Evolutionary conservation across 2,888 invertebrate species (phyloP).

Genomic region (Apantesis nais): DNA sequence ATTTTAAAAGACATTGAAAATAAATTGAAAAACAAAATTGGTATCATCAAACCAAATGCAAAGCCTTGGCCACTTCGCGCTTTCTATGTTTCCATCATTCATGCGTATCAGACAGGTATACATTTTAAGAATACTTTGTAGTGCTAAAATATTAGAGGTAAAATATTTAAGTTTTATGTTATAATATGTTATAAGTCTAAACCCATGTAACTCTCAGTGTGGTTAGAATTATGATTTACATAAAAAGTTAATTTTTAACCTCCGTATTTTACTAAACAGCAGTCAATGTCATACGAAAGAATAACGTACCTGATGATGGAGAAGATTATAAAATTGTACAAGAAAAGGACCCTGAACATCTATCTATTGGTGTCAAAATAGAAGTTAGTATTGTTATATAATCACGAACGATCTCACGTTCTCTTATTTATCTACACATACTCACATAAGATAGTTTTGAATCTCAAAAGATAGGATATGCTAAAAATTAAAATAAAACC

Average conservation of each 20-base stretch:
- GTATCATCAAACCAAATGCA: not conserved
- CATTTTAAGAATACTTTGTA: not conserved
- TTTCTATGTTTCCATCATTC: not conserved
- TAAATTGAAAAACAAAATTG: not conserved
- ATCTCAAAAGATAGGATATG: not conserved
- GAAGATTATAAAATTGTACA: constrained; percentile 53
- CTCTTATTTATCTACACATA: not conserved
- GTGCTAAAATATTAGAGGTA: not conserved
- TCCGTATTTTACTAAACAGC: not conserved
- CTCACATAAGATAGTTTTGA: not conserved
- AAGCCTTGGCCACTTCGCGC: not conserved
- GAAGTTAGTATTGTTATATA: constrained; percentile 60
- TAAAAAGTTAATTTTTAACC: not conserved
- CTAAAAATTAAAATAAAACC: not conserved
- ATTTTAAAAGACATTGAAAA: not conserved
- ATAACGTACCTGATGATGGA: constrained; percentile 30
- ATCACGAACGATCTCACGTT: not conserved
- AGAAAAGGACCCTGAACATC: constrained; percentile 80
- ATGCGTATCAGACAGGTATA: not conserved
- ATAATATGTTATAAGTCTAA: too few species aligned
- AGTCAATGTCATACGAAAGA: constrained; percentile 1
- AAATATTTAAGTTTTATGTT: not conserved
- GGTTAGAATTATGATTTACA: not conserved
- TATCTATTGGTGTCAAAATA: constrained; percentile 79
- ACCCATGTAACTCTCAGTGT: too few species aligned